Conservation (phyloP, 2,888 invertebrate species). For the Lobophora halterata region DNA sequence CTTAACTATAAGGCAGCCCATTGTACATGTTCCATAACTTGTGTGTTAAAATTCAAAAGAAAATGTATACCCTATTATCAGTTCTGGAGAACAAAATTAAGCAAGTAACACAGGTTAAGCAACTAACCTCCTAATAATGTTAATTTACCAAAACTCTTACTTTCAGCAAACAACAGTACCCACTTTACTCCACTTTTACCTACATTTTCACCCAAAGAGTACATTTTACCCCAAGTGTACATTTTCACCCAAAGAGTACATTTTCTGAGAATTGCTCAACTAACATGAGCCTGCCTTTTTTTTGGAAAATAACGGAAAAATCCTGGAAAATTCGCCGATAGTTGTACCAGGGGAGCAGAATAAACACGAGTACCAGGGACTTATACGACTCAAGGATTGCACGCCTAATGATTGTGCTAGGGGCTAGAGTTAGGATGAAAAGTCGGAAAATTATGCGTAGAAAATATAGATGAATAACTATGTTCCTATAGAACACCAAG, state of each 20-base stretch:
- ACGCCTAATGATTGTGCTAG: slow-evolving; percentile 67
- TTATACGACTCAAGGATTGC: slow-evolving; percentile 60
- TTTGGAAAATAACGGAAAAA: slow-evolving; percentile 48
- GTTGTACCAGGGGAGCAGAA: slow-evolving; percentile 38
- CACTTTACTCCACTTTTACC: slow-evolving; percentile 8
- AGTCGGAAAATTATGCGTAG: slow-evolving; percentile 14
- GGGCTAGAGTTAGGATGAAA: slow-evolving; percentile 2
- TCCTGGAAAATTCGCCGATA: slow-evolving; percentile 63
- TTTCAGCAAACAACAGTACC: slow-evolving; percentile 23
- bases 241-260: slow-evolving; percentile 17
- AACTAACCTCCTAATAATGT: slow-evolving; percentile 9
- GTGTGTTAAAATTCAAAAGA: too few species aligned
- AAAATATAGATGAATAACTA: too few species aligned
- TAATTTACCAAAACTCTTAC: slow-evolving; percentile 10
- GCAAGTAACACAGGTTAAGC: too few species aligned
- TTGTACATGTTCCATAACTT: too few species aligned
- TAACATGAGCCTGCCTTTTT: slow-evolving; percentile 18
- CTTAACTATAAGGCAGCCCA: too few species aligned
- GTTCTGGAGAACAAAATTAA: too few species aligned
- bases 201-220: slow-evolving; percentile 5
- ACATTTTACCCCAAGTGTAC: slow-evolving; percentile 12
- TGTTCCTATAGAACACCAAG: too few species aligned
- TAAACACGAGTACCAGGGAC: slow-evolving; percentile 44
- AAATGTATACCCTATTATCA: too few species aligned
- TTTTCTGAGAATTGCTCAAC: slow-evolving; percentile 29